A percentile compares a stretch with the other conserved stretches of the same genome.
phyloP scores from a whole-genome alignment of 1,140 invertebrate genomes.

The Halyomorpha halys region DNA sequence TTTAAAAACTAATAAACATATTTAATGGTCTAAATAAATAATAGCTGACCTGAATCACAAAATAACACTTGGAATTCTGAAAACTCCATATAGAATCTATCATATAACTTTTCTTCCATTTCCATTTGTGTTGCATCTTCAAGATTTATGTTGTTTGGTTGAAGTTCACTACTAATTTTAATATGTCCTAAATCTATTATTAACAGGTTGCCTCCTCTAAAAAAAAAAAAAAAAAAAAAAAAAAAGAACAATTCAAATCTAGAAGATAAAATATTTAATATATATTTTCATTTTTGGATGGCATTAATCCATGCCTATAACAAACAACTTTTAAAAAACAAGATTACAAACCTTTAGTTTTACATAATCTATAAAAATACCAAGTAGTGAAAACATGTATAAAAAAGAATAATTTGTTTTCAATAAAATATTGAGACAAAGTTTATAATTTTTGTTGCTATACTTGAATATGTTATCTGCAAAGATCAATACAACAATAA shows the following conservation, averaged over 20 bases:
- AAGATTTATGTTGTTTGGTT: slow-evolving; percentile 51
- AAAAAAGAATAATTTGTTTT: no score
- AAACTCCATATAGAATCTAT: slow-evolving; percentile 60
- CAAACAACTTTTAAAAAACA: not conserved
- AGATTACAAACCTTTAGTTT: not conserved
- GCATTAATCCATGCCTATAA: not conserved
- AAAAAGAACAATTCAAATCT: not conserved
- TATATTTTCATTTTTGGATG: not conserved
- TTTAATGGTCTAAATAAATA: not conserved
- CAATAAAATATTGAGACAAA: no score
- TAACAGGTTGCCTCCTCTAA: slow-evolving; percentile 57
- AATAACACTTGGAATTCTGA: slow-evolving; percentile 55
- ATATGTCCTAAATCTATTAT: slow-evolving; percentile 63
- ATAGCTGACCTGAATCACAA: slow-evolving; percentile 39
- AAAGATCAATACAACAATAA: no score
- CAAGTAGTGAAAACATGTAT: no score
- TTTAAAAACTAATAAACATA: slow-evolving; percentile 31
- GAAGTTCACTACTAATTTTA: slow-evolving; percentile 61
- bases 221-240: slow-evolving; percentile 19
- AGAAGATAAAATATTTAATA: not conserved
- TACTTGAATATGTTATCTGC: no score
- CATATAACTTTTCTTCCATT: slow-evolving; percentile 68
- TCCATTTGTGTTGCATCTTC: slow-evolving; percentile 74
- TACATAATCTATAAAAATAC: not conserved
- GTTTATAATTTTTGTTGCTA: no score